phyloP scores from a whole-genome alignment of 2,888 invertebrate species.

The Rhaphigaster nebulosa region DNA sequence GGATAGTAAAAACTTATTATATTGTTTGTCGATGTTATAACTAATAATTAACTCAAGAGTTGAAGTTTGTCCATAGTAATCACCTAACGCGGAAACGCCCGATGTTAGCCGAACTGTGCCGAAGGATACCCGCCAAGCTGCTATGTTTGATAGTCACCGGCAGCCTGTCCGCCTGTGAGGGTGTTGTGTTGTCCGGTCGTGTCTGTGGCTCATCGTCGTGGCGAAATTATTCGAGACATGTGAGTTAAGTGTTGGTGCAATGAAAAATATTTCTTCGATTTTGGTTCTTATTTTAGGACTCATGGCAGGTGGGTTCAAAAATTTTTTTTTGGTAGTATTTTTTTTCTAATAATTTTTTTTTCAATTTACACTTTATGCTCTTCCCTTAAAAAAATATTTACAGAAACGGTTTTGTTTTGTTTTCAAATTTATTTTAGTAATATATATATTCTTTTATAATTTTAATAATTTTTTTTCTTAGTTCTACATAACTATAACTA shows the following conservation, averaged over 20 bases:
- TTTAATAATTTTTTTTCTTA: too few relatives aligned
- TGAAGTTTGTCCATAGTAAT: neutral
- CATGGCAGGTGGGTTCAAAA: neutral
- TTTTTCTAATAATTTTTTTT: neutral
- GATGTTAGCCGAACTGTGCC: neutral
- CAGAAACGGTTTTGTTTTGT: too few relatives aligned
- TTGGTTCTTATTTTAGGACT: constrained; percentile 40
- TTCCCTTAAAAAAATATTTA: too few relatives aligned
- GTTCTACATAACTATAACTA: too few relatives aligned
- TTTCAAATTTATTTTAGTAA: too few relatives aligned
- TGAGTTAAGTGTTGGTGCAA: constrained; percentile 41
- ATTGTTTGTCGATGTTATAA: too few relatives aligned
- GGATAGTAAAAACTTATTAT: too few relatives aligned
- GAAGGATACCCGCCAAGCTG: neutral
- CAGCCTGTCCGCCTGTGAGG: neutral
- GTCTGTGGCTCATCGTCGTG: neutral
- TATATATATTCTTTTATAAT: too few relatives aligned
- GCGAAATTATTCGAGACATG: constrained; percentile 19
- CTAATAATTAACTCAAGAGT: too few relatives aligned
- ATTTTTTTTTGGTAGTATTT: neutral
- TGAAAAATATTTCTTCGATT: constrained; percentile 17
- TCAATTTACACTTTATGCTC: too few relatives aligned
- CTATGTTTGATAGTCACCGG: constrained; percentile 31
- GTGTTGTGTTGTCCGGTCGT: neutral
- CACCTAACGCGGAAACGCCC: neutral